Evolutionary conservation across 1,140 invertebrate genomes (phyloP).

Genomic region (Amphibalanus amphitrite): DNA sequence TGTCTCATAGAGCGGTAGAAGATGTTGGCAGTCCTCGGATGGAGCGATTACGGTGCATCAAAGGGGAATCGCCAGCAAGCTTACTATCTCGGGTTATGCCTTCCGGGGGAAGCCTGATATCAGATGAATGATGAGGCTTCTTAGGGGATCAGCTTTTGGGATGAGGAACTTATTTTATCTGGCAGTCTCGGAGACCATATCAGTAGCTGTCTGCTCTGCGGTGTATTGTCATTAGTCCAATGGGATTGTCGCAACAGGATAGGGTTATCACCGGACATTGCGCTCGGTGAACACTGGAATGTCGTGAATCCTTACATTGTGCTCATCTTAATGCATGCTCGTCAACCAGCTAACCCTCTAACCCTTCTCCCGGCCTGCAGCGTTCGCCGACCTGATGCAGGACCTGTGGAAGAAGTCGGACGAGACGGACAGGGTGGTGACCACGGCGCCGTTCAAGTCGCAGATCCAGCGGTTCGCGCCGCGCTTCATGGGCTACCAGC

Average conservation of each 20-base stretch:
- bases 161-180: no score
- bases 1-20: no score
- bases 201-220: no score
- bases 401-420: conserved; percentile 63
- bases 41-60: no score
- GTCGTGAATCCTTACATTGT: not conserved
- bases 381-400: conserved; percentile 69
- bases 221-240: not conserved
- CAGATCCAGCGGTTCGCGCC: conserved; percentile 80
- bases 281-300: not conserved
- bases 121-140: no score
- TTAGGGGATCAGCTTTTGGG: no score
- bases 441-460: conserved; percentile 56
- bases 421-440: conserved; percentile 40
- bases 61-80: no score
- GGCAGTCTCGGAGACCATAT: no score
- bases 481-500: conserved; percentile 45
- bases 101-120: no score
- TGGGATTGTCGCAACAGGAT: not conserved
- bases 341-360: conserved; percentile 20
- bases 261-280: not conserved
- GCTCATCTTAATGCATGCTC: conserved; percentile 6
- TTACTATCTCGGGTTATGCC: no score
- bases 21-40: no score
- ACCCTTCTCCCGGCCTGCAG: conserved; percentile 27